Evolutionary conservation across 2,797 vertebrate species (phyloP).

Genomic region (Trichosurus vulpecula): DNA sequence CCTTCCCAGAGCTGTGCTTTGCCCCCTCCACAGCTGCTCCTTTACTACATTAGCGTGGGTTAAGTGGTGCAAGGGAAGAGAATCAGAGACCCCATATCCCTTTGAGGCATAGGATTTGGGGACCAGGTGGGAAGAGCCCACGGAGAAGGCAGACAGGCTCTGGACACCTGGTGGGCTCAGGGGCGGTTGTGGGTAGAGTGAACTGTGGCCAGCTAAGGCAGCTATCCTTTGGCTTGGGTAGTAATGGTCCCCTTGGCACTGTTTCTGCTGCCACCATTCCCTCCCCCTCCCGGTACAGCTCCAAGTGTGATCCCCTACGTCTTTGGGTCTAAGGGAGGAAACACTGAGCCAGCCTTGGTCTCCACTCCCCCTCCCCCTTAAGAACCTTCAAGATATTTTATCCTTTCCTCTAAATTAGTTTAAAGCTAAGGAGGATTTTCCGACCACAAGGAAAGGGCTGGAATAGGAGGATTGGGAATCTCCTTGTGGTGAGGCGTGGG

Average conservation of each 20-base stretch:
- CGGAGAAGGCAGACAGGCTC: background rate
- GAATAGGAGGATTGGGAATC: background rate
- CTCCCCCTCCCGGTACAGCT: background rate
- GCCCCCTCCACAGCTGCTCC: background rate
- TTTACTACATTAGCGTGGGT: background rate
- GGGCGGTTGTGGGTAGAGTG: background rate
- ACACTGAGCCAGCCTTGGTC: background rate
- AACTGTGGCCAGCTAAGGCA: background rate
- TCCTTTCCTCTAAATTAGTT: background rate
- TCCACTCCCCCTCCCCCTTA: background rate
- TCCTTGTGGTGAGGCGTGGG: background rate
- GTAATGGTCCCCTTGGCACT: background rate
- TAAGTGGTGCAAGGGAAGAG: background rate
- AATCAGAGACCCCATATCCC: background rate
- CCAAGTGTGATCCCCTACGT: conserved; percentile 1
- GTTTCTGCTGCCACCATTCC: background rate
- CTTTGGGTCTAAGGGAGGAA: background rate
- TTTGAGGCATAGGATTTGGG: background rate
- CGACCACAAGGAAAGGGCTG: background rate
- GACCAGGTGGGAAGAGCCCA: background rate
- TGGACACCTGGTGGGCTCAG: background rate
- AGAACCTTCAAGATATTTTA: background rate
- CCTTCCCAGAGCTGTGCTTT: background rate
- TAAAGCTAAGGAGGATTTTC: background rate
- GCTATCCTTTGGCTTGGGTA: background rate